Conservation (phyloP, 1,140 invertebrate genomes). For the Vollenhovia emeryi region DNA sequence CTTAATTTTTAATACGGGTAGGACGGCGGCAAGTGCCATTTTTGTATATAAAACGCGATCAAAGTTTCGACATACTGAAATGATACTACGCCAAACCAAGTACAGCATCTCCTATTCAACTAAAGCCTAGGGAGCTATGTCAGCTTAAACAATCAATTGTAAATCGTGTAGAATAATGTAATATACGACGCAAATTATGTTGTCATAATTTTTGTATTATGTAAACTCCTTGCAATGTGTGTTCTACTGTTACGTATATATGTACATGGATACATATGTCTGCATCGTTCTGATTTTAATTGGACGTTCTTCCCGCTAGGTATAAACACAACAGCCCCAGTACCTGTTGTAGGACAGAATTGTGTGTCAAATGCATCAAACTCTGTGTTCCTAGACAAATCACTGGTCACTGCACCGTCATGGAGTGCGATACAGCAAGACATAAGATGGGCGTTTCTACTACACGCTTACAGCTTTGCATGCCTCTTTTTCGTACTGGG, state of each 20-base stretch:
- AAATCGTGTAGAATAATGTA: neutral
- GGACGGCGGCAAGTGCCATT: constrained; percentile 28
- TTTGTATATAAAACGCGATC: constrained; percentile 5
- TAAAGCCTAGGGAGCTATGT: neutral
- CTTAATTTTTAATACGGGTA: neutral
- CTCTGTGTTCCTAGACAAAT: constrained; percentile 71
- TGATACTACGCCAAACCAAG: neutral
- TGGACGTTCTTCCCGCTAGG: constrained; percentile 58
- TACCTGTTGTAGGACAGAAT: constrained; percentile 66
- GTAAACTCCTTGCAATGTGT: neutral
- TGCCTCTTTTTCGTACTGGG: constrained; percentile 88
- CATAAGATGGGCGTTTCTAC: constrained; percentile 86
- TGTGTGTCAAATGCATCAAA: constrained; percentile 75
- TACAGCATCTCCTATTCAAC: neutral
- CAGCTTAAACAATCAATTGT: neutral
- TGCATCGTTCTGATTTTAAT: neutral
- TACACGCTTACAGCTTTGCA: constrained; percentile 87
- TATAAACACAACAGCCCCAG: constrained; percentile 71
- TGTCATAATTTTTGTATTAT: constrained; percentile 20
- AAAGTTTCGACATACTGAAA: neutral
- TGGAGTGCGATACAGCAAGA: constrained; percentile 81
- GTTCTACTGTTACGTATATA: neutral
- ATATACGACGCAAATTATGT: neutral
- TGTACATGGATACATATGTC: neutral
- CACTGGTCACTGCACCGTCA: constrained; percentile 78